phyloP scores from a whole-genome alignment of 2,797 vertebrate species.

The Chelon labrosus region DNA sequence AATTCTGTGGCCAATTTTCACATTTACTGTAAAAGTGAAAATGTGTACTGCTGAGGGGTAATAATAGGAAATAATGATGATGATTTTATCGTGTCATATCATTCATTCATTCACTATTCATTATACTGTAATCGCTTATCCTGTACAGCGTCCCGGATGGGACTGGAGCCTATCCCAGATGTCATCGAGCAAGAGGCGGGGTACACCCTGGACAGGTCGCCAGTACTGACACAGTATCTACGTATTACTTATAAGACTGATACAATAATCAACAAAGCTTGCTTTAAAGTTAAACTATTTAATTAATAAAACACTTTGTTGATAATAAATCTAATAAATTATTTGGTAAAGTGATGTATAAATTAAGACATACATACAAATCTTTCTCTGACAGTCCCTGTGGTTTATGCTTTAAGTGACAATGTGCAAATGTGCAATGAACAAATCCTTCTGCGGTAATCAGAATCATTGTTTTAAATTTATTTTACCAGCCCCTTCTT shows the following conservation, averaged over 20 bases:
- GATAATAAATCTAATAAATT: slow-evolving; percentile 7
- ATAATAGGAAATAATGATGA: too few relatives aligned
- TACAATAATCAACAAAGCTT: neutral
- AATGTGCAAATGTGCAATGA: neutral
- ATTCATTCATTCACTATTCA: too few relatives aligned
- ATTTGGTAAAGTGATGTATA: slow-evolving; percentile 28
- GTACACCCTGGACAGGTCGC: too few relatives aligned
- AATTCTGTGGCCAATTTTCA: too few relatives aligned
- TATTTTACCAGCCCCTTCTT: slow-evolving; percentile 40
- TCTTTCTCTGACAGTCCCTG: slow-evolving; percentile 29
- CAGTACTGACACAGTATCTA: neutral
- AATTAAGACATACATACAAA: slow-evolving; percentile 33
- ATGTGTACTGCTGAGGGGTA: too few relatives aligned
- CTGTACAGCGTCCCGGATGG: too few relatives aligned
- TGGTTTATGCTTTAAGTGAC: slow-evolving; percentile 35
- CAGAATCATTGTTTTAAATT: slow-evolving; percentile 46
- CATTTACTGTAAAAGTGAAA: too few relatives aligned
- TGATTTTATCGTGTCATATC: too few relatives aligned
- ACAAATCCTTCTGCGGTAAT: slow-evolving; percentile 55
- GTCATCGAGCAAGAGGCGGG: too few relatives aligned
- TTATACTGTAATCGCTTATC: too few relatives aligned
- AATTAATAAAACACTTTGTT: slow-evolving; percentile 5
- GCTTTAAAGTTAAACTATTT: neutral
- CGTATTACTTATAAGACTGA: neutral
- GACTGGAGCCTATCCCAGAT: too few relatives aligned